These are phyloP conservation scores for Alethe castanea DNA, from an alignment of 2,113 vertebrate genomes.

Conservation along the genomic window DNA sequence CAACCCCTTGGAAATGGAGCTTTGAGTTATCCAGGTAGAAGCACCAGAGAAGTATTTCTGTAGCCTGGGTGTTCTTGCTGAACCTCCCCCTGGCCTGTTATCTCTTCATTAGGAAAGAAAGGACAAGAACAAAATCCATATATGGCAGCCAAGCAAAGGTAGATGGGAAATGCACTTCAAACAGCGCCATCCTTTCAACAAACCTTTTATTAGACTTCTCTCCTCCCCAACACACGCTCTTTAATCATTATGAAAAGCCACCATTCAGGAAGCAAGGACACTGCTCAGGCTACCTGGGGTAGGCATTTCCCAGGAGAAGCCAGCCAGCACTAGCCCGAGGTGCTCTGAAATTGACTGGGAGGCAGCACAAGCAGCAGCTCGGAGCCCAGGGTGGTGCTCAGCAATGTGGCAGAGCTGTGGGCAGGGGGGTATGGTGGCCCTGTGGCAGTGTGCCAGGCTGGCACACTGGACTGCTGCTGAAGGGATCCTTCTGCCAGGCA, in stretches of 20 bases:
- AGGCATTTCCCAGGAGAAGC: conserved; percentile 1
- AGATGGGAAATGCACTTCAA: conserved; percentile 41
- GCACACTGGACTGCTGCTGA: neutral
- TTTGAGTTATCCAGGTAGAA: neutral
- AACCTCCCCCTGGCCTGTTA: neutral
- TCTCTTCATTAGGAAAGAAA: neutral
- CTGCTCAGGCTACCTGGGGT: neutral
- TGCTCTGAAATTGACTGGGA: neutral
- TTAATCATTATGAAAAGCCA: conserved; percentile 8
- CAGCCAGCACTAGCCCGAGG: neutral
- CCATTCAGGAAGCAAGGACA: neutral
- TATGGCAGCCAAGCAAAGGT: neutral
- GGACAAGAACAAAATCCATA: neutral
- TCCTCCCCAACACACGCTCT: neutral
- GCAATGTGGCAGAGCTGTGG: neutral
- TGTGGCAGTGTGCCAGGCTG: neutral
- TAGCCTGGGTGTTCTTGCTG: neutral
- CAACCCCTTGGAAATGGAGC: neutral
- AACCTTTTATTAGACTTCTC: neutral
- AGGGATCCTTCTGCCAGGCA: neutral
- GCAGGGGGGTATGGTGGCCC: neutral
- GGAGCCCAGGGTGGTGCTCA: neutral
- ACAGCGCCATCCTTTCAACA: conserved; percentile 28
- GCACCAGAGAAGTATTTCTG: neutral
- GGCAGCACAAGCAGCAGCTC: neutral